Percentiles rank a stretch among this genome's conserved stretches.
These are phyloP conservation scores for Crypturellus undulatus DNA, from an alignment of 2,113 vertebrate species.

Conservation along the genomic window DNA sequence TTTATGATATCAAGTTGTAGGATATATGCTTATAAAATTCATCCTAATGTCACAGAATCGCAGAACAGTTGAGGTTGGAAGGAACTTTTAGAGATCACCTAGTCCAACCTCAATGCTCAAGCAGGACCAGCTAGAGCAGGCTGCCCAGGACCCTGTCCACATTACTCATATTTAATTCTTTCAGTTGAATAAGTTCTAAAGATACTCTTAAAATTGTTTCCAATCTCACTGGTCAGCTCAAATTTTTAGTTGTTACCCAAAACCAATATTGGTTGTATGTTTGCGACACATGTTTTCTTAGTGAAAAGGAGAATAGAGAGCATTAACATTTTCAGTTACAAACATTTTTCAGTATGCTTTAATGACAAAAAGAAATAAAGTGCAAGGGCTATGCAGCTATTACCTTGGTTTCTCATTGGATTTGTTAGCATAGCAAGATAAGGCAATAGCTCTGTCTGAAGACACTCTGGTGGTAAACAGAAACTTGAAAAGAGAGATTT, in stretches of 20 bases:
- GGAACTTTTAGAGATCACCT: not conserved
- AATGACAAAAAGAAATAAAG: not conserved
- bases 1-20: not conserved
- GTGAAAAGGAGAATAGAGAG: not conserved
- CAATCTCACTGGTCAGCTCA: not conserved
- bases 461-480: constrained; percentile 86
- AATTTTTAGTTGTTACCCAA: not conserved
- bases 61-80: too few species aligned
- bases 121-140: not conserved
- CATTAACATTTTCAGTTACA: not conserved
- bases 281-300: not conserved
- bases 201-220: not conserved
- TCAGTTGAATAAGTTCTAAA: not conserved
- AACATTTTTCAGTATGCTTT: not conserved
- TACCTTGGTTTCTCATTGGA: constrained; percentile 94
- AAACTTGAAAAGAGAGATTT: constrained; percentile 91
- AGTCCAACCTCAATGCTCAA: not conserved
- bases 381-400: not conserved
- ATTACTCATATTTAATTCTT: not conserved
- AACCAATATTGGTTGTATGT: not conserved
- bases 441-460: constrained; percentile 92
- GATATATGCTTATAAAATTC: not conserved
- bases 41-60: not conserved
- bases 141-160: not conserved
- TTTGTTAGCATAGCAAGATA: constrained; percentile 90